These are phyloP conservation scores for Microchirus variegatus DNA, from an alignment of 2,797 vertebrate species.

Conservation along the genomic window DNA sequence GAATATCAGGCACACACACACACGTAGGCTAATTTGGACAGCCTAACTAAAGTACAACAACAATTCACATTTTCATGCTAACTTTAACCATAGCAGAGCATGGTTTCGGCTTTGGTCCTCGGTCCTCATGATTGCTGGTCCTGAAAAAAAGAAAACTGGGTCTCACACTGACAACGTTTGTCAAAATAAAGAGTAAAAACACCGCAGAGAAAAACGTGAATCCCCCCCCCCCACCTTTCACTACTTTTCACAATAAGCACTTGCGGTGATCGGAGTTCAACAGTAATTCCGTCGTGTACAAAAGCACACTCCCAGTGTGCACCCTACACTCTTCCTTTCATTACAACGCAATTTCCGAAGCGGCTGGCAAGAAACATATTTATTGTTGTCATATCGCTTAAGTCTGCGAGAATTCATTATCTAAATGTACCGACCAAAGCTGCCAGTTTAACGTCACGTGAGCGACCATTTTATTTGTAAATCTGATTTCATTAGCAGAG, in stretches of 20 bases:
- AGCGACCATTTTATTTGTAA: constrained; percentile 83
- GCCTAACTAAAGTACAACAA: too few relatives aligned
- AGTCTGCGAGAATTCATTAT: constrained; percentile 57
- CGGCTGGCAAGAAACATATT: constrained; percentile 7
- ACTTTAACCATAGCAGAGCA: too few relatives aligned
- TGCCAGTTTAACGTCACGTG: constrained; percentile 73
- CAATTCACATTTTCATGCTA: too few relatives aligned
- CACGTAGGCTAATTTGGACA: too few relatives aligned
- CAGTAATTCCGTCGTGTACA: constrained; percentile 6
- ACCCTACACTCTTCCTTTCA: background rate
- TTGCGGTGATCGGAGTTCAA: constrained; percentile 34
- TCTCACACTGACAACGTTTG: constrained; percentile 35
- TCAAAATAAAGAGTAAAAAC: constrained; percentile 26
- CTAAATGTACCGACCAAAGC: constrained; percentile 61
- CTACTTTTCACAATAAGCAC: constrained; percentile 26
- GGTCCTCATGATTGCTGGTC: too few relatives aligned
- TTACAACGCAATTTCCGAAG: constrained; percentile 14
- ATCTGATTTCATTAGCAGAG: constrained; percentile 90
- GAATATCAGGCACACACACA: background rate
- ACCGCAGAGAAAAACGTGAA: constrained; percentile 7
- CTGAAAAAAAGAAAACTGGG: background rate
- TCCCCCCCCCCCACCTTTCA: constrained; percentile 11
- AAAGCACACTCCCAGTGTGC: background rate
- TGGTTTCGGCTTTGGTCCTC: too few relatives aligned
- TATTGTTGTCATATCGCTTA: constrained; percentile 10